Percentiles rank a stretch among this genome's conserved stretches.
Evolutionary conservation across 2,113 vertebrate genomes (phyloP).

Genomic region (Eonycteris spelaea): DNA sequence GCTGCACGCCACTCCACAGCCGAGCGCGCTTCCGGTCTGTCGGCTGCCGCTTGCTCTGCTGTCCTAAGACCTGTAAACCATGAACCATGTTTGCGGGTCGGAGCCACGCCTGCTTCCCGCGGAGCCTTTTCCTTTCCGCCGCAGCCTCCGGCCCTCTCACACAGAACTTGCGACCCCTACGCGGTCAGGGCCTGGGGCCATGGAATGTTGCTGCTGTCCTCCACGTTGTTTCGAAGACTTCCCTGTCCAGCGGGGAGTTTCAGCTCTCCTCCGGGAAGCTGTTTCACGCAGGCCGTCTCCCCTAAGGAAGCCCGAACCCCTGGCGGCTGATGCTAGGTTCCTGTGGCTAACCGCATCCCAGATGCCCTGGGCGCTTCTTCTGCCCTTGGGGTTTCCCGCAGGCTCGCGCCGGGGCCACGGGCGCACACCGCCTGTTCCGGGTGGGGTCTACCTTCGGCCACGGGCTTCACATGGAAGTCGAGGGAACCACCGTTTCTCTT

Average conservation of each 20-base stretch:
- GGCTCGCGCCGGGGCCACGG: slow-evolving; percentile 58
- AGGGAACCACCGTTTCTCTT: slow-evolving; percentile 40
- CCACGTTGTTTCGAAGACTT: slow-evolving; percentile 61
- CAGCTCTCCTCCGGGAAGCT: slow-evolving; percentile 65
- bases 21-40: neutral
- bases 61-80: neutral
- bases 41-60: neutral
- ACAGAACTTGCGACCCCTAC: neutral
- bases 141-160: neutral
- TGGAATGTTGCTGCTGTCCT: slow-evolving; percentile 14
- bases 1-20: neutral
- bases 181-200: neutral
- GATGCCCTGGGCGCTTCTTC: too few species aligned
- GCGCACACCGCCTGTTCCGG: slow-evolving; percentile 58
- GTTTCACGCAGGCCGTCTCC: slow-evolving; percentile 66
- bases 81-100: neutral
- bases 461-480: slow-evolving; percentile 63
- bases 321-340: slow-evolving; percentile 72
- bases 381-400: slow-evolving; percentile 67
- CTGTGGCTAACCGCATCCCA: slow-evolving; percentile 71
- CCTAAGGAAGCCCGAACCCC: slow-evolving; percentile 69
- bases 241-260: slow-evolving; percentile 65
- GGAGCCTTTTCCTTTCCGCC: neutral
- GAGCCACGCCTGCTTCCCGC: neutral
- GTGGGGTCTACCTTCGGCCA: slow-evolving; percentile 22